phyloP scores from a whole-genome alignment of 1,140 invertebrate genomes.

The Euwallacea fornicatus region DNA sequence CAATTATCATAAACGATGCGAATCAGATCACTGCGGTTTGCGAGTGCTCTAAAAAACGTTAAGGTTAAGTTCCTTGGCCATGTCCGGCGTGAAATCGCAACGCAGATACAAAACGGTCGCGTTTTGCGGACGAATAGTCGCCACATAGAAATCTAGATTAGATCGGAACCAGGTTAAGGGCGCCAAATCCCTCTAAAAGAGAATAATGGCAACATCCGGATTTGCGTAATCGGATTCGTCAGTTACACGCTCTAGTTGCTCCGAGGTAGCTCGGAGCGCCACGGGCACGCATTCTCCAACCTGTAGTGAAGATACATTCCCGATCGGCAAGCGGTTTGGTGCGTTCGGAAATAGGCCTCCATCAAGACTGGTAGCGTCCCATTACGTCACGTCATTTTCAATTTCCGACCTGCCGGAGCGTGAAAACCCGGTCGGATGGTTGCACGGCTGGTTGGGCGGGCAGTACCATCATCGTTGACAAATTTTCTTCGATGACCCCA shows the following conservation, averaged over 20 bases:
- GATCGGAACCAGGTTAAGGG: too few relatives aligned
- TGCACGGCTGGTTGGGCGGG: slow-evolving; percentile 23
- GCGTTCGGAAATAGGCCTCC: neutral
- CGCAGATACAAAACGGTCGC: neutral
- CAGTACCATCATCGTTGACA: slow-evolving; percentile 26
- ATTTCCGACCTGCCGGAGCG: slow-evolving; percentile 20
- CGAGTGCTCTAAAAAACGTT: neutral
- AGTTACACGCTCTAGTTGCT: slow-evolving; percentile 30
- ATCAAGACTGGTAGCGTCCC: slow-evolving; percentile 7
- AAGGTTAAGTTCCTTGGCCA: slow-evolving; percentile 20
- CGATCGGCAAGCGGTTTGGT: neutral
- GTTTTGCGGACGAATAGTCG: neutral
- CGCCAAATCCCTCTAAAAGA: too few relatives aligned
- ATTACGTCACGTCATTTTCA: slow-evolving; percentile 35
- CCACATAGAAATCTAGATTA: too few relatives aligned
- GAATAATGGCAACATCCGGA: slow-evolving; percentile 8
- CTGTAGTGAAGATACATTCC: neutral
- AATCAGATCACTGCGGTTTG: slow-evolving; percentile 8
- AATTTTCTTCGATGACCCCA: slow-evolving; percentile 6
- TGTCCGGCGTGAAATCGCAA: slow-evolving; percentile 2
- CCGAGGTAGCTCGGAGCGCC: slow-evolving; percentile 8
- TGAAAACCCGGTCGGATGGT: slow-evolving; percentile 31
- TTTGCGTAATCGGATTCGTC: slow-evolving; percentile 25
- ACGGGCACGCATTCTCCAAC: slow-evolving; percentile 14
- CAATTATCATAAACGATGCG: too few relatives aligned